These are phyloP conservation scores for Aphelenchoides besseyi DNA, from an alignment of 1,140 invertebrate species.

Conservation along the genomic window DNA sequence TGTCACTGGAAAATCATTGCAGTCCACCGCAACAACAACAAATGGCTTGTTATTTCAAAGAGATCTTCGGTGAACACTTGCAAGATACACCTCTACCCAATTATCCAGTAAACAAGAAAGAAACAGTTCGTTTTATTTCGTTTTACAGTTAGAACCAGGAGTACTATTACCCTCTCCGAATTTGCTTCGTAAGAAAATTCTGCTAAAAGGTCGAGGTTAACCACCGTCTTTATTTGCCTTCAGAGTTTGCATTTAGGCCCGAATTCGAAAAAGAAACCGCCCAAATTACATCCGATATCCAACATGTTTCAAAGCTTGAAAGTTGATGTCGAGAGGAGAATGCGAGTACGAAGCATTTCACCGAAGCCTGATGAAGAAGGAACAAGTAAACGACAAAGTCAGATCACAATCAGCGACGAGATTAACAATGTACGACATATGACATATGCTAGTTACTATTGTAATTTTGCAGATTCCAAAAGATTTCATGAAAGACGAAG, in stretches of 20 bases:
- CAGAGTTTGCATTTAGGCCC: not conserved
- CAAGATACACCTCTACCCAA: constrained; percentile 28
- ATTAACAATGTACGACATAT: not conserved
- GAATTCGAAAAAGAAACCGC: not conserved
- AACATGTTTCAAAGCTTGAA: not conserved
- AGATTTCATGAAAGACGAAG: constrained; percentile 18
- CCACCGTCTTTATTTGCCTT: not conserved
- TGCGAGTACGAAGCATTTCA: not conserved
- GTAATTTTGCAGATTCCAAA: not conserved
- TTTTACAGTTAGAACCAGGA: not conserved
- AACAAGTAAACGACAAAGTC: not conserved
- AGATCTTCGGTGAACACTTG: constrained; percentile 76
- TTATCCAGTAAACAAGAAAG: constrained; percentile 37
- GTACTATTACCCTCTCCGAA: constrained; percentile 17
- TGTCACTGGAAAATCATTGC: constrained; percentile 97
- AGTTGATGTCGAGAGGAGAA: not conserved
- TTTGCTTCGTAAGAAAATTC: constrained; percentile 23
- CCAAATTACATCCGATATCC: not conserved
- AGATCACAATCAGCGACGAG: not conserved
- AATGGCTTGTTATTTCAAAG: constrained; percentile 82
- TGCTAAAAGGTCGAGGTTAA: constrained; percentile 26
- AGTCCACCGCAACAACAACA: constrained; percentile 85
- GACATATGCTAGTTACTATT: too few relatives aligned
- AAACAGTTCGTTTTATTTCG: not conserved
- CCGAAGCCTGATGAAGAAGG: not conserved